Evolutionary conservation across 1,140 invertebrate genomes (phyloP).

Genomic region (Drosophila parvula): DNA sequence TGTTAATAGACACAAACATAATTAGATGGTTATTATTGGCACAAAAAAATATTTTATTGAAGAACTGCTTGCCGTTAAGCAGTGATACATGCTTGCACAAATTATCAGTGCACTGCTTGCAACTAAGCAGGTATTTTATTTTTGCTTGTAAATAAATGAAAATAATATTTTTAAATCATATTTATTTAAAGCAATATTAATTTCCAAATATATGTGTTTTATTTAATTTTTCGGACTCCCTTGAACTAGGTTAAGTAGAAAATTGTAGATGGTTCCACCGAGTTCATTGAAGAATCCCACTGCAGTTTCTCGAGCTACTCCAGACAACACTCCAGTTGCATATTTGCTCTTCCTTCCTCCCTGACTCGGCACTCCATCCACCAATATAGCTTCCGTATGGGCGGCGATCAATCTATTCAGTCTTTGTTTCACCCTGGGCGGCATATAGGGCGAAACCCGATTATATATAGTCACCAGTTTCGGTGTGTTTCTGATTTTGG

Average conservation of each 20-base stretch:
- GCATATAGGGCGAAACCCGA: background rate
- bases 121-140: background rate
- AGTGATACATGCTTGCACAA: background rate
- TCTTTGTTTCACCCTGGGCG: background rate
- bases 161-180: background rate
- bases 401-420: background rate
- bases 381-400: constrained; percentile 1
- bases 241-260: background rate
- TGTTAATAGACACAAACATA: background rate
- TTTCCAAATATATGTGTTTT: too few relatives aligned
- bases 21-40: too few relatives aligned
- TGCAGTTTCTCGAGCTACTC: background rate
- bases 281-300: constrained; percentile 5
- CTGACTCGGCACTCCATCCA: constrained; percentile 3
- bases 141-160: too few relatives aligned
- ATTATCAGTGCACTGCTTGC: background rate
- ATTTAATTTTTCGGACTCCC: background rate
- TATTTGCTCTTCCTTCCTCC: constrained; percentile 3
- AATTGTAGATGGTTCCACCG: background rate
- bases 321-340: background rate
- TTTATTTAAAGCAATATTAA: too few relatives aligned
- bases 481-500: background rate
- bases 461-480: background rate
- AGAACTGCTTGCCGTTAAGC: background rate
- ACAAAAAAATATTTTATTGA: too few relatives aligned